phyloP scores from a whole-genome alignment of 2,888 invertebrate genomes.

The Cancer borealis region DNA sequence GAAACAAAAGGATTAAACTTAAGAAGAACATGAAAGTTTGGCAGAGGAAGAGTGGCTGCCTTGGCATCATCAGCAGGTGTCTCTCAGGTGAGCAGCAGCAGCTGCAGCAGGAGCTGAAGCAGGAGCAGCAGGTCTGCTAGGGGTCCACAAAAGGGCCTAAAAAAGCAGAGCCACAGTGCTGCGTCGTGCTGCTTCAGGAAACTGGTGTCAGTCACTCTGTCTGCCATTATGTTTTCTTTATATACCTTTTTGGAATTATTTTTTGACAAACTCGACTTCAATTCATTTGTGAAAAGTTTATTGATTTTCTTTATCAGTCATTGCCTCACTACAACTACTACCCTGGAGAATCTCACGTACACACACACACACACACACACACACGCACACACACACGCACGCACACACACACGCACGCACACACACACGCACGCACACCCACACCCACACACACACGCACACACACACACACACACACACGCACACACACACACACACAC shows the following conservation, averaged over 20 bases:
- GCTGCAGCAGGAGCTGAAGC: not conserved
- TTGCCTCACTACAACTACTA: not conserved
- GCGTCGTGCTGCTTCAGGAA: not conserved
- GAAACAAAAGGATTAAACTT: not conserved
- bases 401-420: not conserved
- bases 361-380: not conserved
- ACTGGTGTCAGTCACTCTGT: slow-evolving; percentile 21
- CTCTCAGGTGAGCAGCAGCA: slow-evolving; percentile 42
- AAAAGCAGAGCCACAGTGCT: not conserved
- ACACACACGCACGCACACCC: not conserved
- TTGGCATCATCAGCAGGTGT: not conserved
- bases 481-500: not conserved
- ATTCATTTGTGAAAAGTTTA: not conserved
- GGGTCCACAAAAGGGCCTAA: not conserved
- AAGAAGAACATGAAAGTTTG: not conserved
- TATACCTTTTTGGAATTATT: not conserved
- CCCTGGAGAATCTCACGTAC: slow-evolving; percentile 3
- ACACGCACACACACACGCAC: not conserved
- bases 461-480: not conserved
- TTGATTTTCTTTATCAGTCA: not conserved
- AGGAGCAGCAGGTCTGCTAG: not conserved
- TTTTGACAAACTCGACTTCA: not conserved
- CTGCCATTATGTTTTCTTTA: not conserved
- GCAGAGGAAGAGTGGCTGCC: slow-evolving; percentile 7
- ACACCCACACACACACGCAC: slow-evolving; percentile 15